Percentiles rank a stretch among this genome's conserved stretches.
These are phyloP conservation scores for Bemisia tabaci DNA, from an alignment of 1,140 invertebrate genomes.

Conservation along the genomic window DNA sequence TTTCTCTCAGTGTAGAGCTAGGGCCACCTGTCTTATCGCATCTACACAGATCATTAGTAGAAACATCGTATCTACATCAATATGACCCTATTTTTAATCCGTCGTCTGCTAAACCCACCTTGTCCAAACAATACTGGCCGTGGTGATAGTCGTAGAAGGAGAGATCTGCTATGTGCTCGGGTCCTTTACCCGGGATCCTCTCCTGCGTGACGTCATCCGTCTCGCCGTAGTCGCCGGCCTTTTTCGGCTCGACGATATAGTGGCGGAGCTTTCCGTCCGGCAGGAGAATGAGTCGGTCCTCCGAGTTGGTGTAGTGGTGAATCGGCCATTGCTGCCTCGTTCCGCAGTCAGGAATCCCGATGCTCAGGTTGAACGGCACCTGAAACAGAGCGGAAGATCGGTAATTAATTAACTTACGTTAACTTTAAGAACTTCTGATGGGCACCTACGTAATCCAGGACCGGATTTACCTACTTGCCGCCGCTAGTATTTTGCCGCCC, in stretches of 20 bases:
- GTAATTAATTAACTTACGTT: no score
- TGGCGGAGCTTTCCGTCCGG: slow-evolving; percentile 53
- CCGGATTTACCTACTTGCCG: no score
- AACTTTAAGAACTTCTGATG: no score
- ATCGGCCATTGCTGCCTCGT: slow-evolving; percentile 53
- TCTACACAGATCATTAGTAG: no score
- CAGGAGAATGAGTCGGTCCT: slow-evolving; percentile 47
- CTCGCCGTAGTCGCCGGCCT: slow-evolving; percentile 31
- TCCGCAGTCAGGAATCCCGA: slow-evolving; percentile 53
- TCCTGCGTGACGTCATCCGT: slow-evolving; percentile 13
- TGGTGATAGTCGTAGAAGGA: slow-evolving; percentile 53
- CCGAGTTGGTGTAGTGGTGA: slow-evolving; percentile 43
- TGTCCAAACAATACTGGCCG: slow-evolving; percentile 64
- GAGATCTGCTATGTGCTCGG: slow-evolving; percentile 34
- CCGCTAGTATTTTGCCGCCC: no score
- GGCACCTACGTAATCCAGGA: no score
- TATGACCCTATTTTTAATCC: no score
- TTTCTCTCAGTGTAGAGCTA: no score
- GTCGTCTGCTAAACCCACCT: no score
- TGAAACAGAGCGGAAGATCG: no score
- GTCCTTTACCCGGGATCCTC: slow-evolving; percentile 20
- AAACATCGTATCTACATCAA: no score
- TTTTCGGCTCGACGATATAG: slow-evolving; percentile 38
- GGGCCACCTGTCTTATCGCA: no score
- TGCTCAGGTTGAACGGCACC: slow-evolving; percentile 34